Conservation (phyloP, 2,113 vertebrate species). For the Erythrolamprus reginae region DNA sequence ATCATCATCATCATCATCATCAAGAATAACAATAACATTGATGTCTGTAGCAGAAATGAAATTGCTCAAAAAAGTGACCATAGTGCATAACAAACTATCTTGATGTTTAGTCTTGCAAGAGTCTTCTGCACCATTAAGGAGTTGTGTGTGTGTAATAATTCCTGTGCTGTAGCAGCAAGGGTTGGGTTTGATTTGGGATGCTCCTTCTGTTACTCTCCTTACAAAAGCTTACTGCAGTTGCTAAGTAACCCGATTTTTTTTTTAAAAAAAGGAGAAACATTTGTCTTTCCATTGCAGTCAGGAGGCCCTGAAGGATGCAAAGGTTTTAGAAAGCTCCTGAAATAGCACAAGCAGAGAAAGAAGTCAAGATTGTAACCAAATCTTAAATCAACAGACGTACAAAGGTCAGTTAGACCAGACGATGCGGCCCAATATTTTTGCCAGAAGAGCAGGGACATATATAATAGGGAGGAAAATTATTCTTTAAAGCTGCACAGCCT, state of each 20-base stretch:
- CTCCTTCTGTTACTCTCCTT: conserved; percentile 59
- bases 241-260: conserved; percentile 63
- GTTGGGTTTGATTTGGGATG: conserved; percentile 57
- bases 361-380: conserved; percentile 52
- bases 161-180: conserved; percentile 34
- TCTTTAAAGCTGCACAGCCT: conserved; percentile 34
- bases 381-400: conserved; percentile 10
- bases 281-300: conserved; percentile 58
- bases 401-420: conserved; percentile 49
- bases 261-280: conserved; percentile 30
- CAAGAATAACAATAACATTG: background rate
- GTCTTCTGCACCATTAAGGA: conserved; percentile 33
- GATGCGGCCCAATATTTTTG: conserved; percentile 40
- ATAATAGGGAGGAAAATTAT: background rate
- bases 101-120: conserved; percentile 34
- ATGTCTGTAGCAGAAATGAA: background rate
- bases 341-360: conserved; percentile 63
- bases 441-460: conserved; percentile 7
- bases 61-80: background rate
- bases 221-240: conserved; percentile 68
- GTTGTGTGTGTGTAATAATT: conserved; percentile 5
- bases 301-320: conserved; percentile 51
- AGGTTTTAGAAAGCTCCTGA: conserved; percentile 66
- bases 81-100: conserved; percentile 8
- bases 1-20: background rate